Evolutionary conservation across 2,113 vertebrate species (phyloP).

Genomic region (Neoarius graeffei): DNA sequence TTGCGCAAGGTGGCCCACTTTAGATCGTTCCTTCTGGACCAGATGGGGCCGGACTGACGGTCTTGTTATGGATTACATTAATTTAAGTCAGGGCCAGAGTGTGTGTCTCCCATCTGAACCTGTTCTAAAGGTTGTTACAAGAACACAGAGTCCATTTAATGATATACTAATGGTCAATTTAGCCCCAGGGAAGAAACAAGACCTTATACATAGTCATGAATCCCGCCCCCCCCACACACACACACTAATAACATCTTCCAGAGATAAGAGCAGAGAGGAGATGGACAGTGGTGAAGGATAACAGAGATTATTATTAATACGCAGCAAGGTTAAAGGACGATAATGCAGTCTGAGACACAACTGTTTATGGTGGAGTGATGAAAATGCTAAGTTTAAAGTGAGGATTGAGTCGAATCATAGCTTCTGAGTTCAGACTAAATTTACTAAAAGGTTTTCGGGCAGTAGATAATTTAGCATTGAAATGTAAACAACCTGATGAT

Average conservation of each 20-base stretch:
- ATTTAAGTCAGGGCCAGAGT: background rate
- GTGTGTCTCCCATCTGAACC: background rate
- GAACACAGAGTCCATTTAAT: slow-evolving; percentile 33
- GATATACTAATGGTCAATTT: slow-evolving; percentile 34
- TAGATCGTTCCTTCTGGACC: too few relatives aligned
- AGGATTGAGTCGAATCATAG: background rate
- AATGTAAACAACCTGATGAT: background rate
- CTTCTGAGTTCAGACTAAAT: too few relatives aligned
- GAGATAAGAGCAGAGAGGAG: slow-evolving; percentile 22
- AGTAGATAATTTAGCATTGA: background rate
- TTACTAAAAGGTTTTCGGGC: background rate
- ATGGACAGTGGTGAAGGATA: background rate
- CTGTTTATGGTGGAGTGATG: slow-evolving; percentile 3
- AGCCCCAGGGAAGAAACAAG: background rate
- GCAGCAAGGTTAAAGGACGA: background rate
- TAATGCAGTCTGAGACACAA: slow-evolving; percentile 4
- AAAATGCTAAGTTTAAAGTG: background rate
- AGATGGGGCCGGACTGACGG: too few relatives aligned
- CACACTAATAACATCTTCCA: background rate
- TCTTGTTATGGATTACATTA: background rate
- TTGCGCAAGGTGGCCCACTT: too few relatives aligned
- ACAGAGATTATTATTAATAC: background rate
- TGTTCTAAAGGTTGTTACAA: slow-evolving; percentile 16
- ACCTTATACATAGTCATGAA: slow-evolving; percentile 35
- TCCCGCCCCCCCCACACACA: background rate